Conservation (phyloP, 2,113 vertebrate species). For the Channa argus region DNA sequence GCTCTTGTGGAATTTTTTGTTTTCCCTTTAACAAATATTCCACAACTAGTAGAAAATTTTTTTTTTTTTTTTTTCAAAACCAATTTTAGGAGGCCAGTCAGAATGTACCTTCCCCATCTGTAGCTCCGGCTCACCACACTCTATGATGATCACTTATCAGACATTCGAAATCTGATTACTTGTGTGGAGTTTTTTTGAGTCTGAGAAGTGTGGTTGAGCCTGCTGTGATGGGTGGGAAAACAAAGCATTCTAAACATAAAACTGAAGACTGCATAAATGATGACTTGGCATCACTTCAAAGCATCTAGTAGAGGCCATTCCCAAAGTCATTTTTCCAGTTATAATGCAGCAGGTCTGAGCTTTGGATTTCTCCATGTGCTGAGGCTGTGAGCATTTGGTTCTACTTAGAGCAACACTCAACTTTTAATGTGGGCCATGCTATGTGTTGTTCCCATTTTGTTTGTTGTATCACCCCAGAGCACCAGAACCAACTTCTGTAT, state of each 20-base stretch:
- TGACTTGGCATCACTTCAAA: background rate
- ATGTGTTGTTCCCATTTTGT: background rate
- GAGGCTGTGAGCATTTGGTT: too few relatives aligned
- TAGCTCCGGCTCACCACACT: conserved; percentile 16
- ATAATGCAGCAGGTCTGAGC: too few relatives aligned
- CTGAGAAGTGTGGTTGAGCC: conserved; percentile 66
- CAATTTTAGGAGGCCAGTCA: too few relatives aligned
- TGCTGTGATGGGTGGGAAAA: background rate
- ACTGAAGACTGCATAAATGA: background rate
- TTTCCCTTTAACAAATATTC: too few relatives aligned
- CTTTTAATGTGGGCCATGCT: background rate
- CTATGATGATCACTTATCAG: conserved; percentile 69
- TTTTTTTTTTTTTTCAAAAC: too few relatives aligned
- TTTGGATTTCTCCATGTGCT: too few relatives aligned
- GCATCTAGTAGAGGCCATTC: too few relatives aligned
- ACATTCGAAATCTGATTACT: conserved; percentile 75
- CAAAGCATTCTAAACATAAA: background rate
- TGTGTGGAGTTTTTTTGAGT: conserved; percentile 44
- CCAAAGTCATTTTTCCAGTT: too few relatives aligned
- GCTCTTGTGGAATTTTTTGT: background rate
- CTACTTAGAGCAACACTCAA: background rate
- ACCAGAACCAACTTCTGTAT: background rate
- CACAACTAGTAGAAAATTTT: too few relatives aligned
- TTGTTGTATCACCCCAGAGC: background rate
- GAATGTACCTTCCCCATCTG: background rate